A percentile compares a stretch with the other conserved stretches of the same genome.
phyloP scores from a whole-genome alignment of 1,140 invertebrate species.

The Macrobrachium rosenbergii region DNA sequence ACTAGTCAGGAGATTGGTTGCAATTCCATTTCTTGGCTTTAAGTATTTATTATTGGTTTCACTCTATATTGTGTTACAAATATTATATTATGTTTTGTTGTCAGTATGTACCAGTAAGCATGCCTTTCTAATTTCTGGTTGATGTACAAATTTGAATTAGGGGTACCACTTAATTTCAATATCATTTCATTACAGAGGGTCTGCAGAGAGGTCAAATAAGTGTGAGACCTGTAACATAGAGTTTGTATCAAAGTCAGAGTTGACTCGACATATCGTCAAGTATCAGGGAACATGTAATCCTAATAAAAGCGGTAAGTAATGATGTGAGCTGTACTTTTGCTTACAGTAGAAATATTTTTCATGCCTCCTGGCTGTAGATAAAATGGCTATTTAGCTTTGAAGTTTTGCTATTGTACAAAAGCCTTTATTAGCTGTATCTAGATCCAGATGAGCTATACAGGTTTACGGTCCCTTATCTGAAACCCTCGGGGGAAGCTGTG shows the following conservation, averaged over 20 bases:
- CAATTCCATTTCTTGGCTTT: no score
- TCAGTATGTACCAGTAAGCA: background rate
- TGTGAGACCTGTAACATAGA: conserved; percentile 56
- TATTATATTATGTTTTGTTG: no score
- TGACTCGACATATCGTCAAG: conserved; percentile 64
- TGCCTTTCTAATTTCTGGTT: background rate
- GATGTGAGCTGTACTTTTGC: background rate
- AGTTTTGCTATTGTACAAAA: no score
- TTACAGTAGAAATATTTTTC: background rate
- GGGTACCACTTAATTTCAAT: background rate
- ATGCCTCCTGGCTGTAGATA: background rate
- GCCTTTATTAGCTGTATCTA: no score
- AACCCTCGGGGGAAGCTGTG: no score
- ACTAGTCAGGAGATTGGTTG: no score
- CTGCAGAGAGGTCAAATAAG: conserved; percentile 51
- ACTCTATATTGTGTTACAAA: no score
- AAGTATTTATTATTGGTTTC: no score
- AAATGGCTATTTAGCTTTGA: no score
- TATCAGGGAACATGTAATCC: conserved; percentile 65
- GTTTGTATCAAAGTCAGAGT: conserved; percentile 62
- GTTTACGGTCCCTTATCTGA: no score
- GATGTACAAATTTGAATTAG: background rate
- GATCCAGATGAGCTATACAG: no score
- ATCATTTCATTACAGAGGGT: conserved; percentile 11
- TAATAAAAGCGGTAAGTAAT: conserved; percentile 55